Base-by-base conservation (phyloP, 2,113 vertebrate genomes). In the Oncorhynchus kisutch region DNA sequence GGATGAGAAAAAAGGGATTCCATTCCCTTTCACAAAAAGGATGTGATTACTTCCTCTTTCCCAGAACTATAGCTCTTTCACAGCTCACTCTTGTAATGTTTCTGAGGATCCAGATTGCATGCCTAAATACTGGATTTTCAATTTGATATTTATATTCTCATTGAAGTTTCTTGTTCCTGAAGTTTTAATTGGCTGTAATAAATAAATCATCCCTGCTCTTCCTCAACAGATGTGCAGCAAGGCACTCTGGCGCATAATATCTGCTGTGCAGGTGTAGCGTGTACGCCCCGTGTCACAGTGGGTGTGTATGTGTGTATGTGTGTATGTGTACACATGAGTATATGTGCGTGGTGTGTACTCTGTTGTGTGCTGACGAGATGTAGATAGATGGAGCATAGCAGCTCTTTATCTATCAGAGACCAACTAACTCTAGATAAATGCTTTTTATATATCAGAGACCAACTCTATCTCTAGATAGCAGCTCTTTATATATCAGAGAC, bases 171-270 rank as follows among this genome's bases (percentile, higher is more conserved):
- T 90, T 91, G 90, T 91, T 93, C 88, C 88, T 93, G 88, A 92
- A 92, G 90, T 93, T 93, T 94, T 93, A 92, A 93, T 93, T 93
- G 91, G 92, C 85, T 85, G 87, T 90, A 89, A 93, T 93, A 92
- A 94, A 93, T 93, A 92, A 93, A 92, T 91, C 82, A 92, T 93
- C 82, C 69, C 65, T 78, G 77, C 88, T 90, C 91, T 92, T 92
- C 90, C 91, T 91, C 90, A 90, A 86, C 92, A 93, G 92, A 93
- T 93, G 91, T 90, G 90, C 86, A 54, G 78, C 85, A 62, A 86
- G 88, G 85, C 70, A 64, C 86, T 84, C 86, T 71, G 85, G 87
- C 84, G 87, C 88, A 91, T 91, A 87, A 88, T 77, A 78, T 85
- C 81, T 80, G 81, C 85, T 27, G 67, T 82, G 88, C 89, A 91